Base-by-base conservation (phyloP, 1,140 invertebrate genomes). In the Papilio machaon region DNA sequence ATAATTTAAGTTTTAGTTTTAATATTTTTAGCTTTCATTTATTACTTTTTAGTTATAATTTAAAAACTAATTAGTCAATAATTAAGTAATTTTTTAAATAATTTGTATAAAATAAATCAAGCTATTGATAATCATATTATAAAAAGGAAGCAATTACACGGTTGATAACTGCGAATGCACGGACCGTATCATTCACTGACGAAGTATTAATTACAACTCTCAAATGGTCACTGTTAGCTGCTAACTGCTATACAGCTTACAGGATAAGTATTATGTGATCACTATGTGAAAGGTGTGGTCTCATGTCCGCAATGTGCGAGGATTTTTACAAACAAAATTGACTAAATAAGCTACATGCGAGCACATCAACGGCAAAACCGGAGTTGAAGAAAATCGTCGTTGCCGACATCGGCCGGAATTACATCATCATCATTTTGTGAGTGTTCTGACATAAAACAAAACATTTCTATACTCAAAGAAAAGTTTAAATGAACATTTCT, bases 81-180 rank as follows among this genome's bases (percentile, higher is more conserved):
- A 54, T 58, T 78, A 81, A 77, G 52, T 46, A 43, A 1, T 43
- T 43, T 43, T 43, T 1, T 43, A 15, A 81, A 58, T 78, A 23
- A 43, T 64, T 15, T 15, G 15, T 70, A 23, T 13, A 5, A 38
- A 70, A 70, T 70, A 35, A 70, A 70, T 70, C 64, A 70, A 30
- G 6, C 64, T 35, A 70, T 35, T 70, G 30, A 35, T 70, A 70
- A 70, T 5, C 30, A 70, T 13, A 70, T 17, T 73, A 49, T 67
- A 49, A 38, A 15, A 64, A 43, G 73, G 47, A 64, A 74, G 58
- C 85, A 88, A 91, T 91, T 90, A 85, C 86, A 90, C 80, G 89
- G 79, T 91, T 81, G 88, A 91, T 85, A 91, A 86, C 85, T 73
- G 82, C 83, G 80, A 73, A 83, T 84, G 84, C 86, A 88, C 84